phyloP scores from a whole-genome alignment of 2,113 vertebrate genomes.

The Emydocephalus ijimae region DNA sequence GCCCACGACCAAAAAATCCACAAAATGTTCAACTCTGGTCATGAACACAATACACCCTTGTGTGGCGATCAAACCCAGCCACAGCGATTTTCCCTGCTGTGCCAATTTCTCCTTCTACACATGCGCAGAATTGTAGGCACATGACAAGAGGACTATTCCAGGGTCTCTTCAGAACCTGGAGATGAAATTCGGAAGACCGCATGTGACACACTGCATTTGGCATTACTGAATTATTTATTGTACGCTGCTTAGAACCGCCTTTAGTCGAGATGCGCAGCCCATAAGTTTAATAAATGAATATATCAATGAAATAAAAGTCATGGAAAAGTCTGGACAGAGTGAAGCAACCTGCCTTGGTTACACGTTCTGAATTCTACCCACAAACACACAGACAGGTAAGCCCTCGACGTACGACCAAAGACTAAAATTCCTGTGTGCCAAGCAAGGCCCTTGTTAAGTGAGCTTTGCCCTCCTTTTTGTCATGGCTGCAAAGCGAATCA shows the following conservation, averaged over 20 bases:
- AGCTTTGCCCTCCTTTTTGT: background rate
- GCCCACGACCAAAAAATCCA: no score
- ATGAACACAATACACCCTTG: no score
- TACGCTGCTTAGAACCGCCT: background rate
- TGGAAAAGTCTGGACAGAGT: background rate
- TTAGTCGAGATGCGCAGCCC: rapidly evolving
- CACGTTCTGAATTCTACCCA: background rate
- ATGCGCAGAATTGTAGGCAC: no score
- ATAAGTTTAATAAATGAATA: background rate
- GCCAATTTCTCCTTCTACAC: no score
- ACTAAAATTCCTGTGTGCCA: background rate
- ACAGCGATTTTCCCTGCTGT: no score
- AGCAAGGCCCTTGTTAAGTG: background rate
- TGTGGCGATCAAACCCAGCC: no score
- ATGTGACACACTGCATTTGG: background rate
- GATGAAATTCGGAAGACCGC: background rate
- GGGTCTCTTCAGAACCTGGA: background rate
- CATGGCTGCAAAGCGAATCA: background rate
- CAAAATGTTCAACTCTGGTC: no score
- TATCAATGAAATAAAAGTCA: background rate
- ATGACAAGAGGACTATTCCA: background rate
- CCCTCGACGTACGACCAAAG: background rate
- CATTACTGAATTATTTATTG: background rate
- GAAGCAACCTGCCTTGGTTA: background rate
- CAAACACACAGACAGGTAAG: background rate